Evolutionary conservation across 1,140 invertebrate species (phyloP).

Genomic region (Euschistus heros): DNA sequence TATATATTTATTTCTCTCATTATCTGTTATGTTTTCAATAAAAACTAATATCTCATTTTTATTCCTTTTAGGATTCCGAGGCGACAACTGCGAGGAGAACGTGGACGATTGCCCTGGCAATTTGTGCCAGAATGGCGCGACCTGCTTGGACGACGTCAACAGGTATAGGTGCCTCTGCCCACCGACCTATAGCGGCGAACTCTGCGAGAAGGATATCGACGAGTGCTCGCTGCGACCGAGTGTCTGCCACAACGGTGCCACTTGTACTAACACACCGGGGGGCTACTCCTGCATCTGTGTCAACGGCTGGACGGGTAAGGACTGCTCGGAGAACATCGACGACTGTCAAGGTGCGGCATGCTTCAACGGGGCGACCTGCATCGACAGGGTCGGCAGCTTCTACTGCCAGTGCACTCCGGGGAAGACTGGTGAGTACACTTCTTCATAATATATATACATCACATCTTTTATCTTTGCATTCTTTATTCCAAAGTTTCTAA

Average conservation of each 20-base stretch:
- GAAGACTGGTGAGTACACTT: conserved; percentile 67
- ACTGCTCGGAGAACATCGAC: conserved; percentile 87
- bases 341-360: conserved; percentile 87
- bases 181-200: conserved; percentile 72
- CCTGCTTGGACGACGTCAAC: conserved; percentile 78
- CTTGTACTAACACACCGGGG: conserved; percentile 81
- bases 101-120: conserved; percentile 84
- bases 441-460: neutral
- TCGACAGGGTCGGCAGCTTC: conserved; percentile 87
- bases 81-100: conserved; percentile 78
- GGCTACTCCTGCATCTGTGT: conserved; percentile 93
- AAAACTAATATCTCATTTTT: conserved; percentile 9
- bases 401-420: conserved; percentile 90
- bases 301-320: conserved; percentile 84
- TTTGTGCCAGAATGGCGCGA: conserved; percentile 81
- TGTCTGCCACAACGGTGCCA: conserved; percentile 88
- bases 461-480: neutral
- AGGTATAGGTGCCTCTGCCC: conserved; percentile 80
- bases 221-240: conserved; percentile 68
- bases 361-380: conserved; percentile 93
- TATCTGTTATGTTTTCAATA: too few species aligned
- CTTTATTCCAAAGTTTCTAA: neutral
- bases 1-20: too few species aligned
- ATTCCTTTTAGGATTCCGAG: conserved; percentile 61
- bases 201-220: conserved; percentile 67